Conservation (phyloP, 2,888 invertebrate genomes). For the Stegana nigrithorax region DNA sequence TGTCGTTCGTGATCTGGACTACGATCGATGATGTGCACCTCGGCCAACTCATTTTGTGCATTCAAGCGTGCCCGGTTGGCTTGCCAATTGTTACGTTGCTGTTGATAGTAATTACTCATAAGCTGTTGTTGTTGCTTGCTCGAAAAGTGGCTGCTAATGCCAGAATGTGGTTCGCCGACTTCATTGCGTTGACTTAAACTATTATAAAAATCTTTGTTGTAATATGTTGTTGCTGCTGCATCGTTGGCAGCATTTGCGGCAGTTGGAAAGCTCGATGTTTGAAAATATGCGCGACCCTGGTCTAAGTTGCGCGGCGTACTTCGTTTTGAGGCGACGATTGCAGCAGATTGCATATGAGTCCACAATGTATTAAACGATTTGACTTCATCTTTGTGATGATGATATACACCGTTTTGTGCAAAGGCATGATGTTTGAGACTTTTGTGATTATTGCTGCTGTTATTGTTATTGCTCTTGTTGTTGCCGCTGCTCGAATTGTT, state of each 20-base stretch:
- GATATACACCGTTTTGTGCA: slow-evolving; percentile 6
- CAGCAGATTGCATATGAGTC: not conserved
- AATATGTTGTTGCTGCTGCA: slow-evolving; percentile 33
- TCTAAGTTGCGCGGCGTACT: too few species aligned
- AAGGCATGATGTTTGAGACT: slow-evolving; percentile 16
- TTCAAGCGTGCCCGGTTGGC: not conserved
- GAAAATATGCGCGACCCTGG: not conserved
- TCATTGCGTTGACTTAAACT: not conserved
- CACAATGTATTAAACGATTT: not conserved
- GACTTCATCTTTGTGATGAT: not conserved
- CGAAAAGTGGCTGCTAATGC: not conserved
- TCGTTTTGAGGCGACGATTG: not conserved
- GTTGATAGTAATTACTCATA: not conserved
- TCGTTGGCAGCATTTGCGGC: slow-evolving; percentile 30
- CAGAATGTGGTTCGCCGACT: not conserved
- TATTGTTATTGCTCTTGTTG: slow-evolving; percentile 30
- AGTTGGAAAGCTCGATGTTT: slow-evolving; percentile 31
- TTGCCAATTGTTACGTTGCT: not conserved
- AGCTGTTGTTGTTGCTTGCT: slow-evolving; percentile 22
- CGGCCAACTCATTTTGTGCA: too few species aligned
- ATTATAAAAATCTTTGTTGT: slow-evolving; percentile 27
- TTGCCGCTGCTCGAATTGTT: slow-evolving; percentile 33
- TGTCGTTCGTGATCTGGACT: not conserved
- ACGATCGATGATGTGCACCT: not conserved
- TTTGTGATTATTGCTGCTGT: slow-evolving; percentile 18